phyloP scores from a whole-genome alignment of 2,113 vertebrate genomes.

The Clarias macrocephalus region DNA sequence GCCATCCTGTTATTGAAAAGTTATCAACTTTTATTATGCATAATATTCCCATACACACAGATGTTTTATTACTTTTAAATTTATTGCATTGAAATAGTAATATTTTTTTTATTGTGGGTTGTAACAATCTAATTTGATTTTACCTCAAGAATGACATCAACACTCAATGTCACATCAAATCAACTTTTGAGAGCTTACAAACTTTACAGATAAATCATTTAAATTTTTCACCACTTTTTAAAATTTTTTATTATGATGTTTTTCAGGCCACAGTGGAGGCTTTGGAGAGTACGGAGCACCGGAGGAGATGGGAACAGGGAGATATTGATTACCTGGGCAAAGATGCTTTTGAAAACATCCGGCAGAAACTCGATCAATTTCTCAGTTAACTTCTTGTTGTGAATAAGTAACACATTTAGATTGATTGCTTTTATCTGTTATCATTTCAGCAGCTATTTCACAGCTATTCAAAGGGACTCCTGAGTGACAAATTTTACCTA shows the following conservation, averaged over 20 bases:
- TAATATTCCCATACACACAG: neutral
- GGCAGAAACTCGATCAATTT: constrained; percentile 78
- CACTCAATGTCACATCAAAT: too few species aligned
- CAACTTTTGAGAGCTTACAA: neutral
- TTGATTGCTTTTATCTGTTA: neutral
- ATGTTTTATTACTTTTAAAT: neutral
- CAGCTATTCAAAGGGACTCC: neutral
- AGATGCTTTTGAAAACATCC: constrained; percentile 74
- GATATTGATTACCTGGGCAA: constrained; percentile 81
- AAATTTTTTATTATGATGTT: too few species aligned
- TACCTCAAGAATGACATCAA: neutral
- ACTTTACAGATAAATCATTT: neutral
- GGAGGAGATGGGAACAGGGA: constrained; percentile 78
- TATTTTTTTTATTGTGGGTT: neutral
- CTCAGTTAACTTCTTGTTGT: constrained; percentile 65
- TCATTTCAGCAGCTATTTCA: neutral
- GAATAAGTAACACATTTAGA: neutral
- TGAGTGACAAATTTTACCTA: neutral
- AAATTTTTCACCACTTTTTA: too few species aligned
- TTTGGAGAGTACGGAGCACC: constrained; percentile 66
- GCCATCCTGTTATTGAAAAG: neutral
- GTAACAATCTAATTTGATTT: neutral
- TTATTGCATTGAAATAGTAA: neutral
- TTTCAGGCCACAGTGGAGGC: constrained; percentile 40
- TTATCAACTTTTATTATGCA: neutral